These are phyloP conservation scores for Aleadryas rufinucha DNA, from an alignment of 2,113 vertebrate species.

Conservation along the genomic window DNA sequence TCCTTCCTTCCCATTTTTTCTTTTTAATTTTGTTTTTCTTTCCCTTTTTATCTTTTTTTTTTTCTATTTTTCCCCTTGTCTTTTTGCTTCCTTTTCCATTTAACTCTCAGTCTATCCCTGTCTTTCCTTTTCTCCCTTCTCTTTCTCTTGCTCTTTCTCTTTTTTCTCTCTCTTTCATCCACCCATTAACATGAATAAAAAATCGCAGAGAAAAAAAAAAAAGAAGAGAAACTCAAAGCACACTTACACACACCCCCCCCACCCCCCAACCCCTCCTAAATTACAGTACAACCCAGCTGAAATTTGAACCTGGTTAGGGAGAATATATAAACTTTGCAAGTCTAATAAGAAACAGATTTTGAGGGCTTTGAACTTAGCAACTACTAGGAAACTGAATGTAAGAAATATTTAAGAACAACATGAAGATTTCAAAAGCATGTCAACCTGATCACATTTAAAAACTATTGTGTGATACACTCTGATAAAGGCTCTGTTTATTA, in stretches of 20 bases:
- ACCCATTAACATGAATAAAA: not conserved
- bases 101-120: too few species aligned
- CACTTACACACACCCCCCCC: not conserved
- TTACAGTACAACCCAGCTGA: not conserved
- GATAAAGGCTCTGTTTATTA: not conserved
- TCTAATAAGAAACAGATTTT: constrained; percentile 38
- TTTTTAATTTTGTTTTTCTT: too few species aligned
- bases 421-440: not conserved
- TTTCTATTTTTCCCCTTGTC: fast-evolving
- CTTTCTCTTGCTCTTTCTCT: not conserved
- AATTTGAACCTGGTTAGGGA: constrained; percentile 22
- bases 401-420: constrained; percentile 3
- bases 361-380: not conserved
- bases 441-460: not conserved
- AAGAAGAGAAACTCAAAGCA: not conserved
- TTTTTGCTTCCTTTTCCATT: not conserved
- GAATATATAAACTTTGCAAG: constrained; percentile 17
- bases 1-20: not conserved
- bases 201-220: not conserved
- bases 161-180: not conserved
- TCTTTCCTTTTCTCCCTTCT: not conserved
- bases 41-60: fast-evolving
- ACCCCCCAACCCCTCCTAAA: not conserved
- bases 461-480: not conserved
- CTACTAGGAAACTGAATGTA: constrained; percentile 3